Percentiles rank a stretch among this genome's conserved stretches.
These are phyloP conservation scores for Burhinus bistriatus DNA, from an alignment of 2,113 vertebrate species.

Conservation along the genomic window DNA sequence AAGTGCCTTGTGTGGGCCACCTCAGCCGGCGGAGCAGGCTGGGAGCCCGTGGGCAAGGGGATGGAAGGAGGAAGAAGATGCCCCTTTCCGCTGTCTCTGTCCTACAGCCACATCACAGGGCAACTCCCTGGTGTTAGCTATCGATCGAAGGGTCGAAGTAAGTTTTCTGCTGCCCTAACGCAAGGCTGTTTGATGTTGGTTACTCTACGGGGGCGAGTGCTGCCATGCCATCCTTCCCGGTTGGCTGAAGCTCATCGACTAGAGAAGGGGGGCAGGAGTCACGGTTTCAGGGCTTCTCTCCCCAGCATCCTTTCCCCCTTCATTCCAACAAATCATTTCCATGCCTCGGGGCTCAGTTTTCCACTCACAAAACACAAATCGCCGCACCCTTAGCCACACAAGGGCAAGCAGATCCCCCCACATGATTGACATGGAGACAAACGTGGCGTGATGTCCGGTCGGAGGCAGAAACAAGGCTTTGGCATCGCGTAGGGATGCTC, in stretches of 20 bases:
- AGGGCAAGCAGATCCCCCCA: rapidly evolving
- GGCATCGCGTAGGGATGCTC: rapidly evolving
- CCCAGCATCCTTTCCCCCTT: rapidly evolving
- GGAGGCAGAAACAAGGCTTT: not conserved
- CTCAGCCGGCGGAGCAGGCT: not conserved
- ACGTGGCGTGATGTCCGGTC: rapidly evolving
- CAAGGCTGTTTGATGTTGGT: not conserved
- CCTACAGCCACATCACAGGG: not conserved
- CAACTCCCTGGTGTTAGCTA: not conserved
- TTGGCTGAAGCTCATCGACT: not conserved
- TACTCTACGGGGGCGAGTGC: rapidly evolving
- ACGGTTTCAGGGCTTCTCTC: not conserved
- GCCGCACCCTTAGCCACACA: rapidly evolving
- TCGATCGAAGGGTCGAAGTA: rapidly evolving
- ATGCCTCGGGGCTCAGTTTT: not conserved
- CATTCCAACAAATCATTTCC: not conserved
- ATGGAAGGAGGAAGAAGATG: no score
- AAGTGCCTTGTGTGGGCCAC: rapidly evolving
- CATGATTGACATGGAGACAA: rapidly evolving
- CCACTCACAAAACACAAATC: rapidly evolving
- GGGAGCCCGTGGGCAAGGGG: rapidly evolving
- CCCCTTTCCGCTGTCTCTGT: not conserved
- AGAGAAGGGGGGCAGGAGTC: not conserved
- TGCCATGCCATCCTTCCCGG: no score
- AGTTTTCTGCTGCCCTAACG: not conserved